A percentile compares a stretch with the other conserved stretches of the same genome.
These are phyloP conservation scores for Hemibagrus wyckioides DNA, from an alignment of 2,113 vertebrate species.

Conservation along the genomic window DNA sequence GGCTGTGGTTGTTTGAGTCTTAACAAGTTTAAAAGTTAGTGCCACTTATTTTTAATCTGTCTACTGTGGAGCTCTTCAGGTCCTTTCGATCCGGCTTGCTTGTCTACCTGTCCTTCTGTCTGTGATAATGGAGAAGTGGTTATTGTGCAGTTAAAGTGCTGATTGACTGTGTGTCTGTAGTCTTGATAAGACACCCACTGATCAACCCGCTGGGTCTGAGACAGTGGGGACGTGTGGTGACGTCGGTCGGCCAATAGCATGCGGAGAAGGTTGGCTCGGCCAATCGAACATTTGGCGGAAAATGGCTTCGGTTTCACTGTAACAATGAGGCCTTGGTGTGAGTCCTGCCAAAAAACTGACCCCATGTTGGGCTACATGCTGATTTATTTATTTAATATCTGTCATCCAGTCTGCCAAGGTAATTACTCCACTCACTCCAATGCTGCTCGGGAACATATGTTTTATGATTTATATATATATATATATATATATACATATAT, in stretches of 20 bases:
- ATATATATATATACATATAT: background rate
- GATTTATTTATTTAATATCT: conserved; percentile 61
- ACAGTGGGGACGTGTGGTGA: conserved; percentile 22
- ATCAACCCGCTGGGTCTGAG: conserved; percentile 37
- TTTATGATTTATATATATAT: conserved; percentile 50
- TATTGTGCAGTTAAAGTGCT: background rate
- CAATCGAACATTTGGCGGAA: conserved; percentile 49
- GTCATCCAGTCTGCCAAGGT: conserved; percentile 51
- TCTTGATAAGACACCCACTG: conserved; percentile 29
- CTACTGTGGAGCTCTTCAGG: background rate
- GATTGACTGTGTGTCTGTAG: conserved; percentile 19
- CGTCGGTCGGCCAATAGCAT: conserved; percentile 43
- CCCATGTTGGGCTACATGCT: conserved; percentile 42
- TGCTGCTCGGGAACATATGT: conserved; percentile 49
- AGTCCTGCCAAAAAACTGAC: conserved; percentile 23
- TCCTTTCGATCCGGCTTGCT: background rate
- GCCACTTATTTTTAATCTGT: background rate
- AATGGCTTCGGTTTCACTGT: conserved; percentile 59
- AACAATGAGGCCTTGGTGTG: conserved; percentile 52
- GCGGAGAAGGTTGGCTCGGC: conserved; percentile 34
- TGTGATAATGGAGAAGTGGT: background rate
- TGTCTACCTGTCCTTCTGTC: background rate
- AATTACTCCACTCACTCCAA: conserved; percentile 54
- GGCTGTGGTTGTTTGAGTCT: background rate
- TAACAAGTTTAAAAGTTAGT: background rate